phyloP scores from a whole-genome alignment of 2,888 invertebrate species.

The Dexiosoma caninum region DNA sequence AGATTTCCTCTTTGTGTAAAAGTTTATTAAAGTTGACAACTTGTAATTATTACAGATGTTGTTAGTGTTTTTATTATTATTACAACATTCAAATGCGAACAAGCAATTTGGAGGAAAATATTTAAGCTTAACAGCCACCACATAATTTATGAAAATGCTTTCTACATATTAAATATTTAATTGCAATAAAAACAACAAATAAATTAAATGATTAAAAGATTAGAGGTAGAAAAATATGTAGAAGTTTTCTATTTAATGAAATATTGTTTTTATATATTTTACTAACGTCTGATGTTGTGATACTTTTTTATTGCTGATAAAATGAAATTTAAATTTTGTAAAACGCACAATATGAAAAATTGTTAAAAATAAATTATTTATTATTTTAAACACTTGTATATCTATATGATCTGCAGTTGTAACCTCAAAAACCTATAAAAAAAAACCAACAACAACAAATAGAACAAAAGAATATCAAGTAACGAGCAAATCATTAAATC shows the following conservation, averaged over 20 bases:
- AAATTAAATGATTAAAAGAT: neutral
- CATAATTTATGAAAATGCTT: neutral
- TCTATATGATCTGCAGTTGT: slow-evolving; percentile 13
- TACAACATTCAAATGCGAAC: neutral
- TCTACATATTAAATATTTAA: neutral
- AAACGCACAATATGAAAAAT: neutral
- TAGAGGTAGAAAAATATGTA: neutral
- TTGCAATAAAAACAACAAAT: neutral
- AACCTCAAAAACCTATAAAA: slow-evolving; percentile 16
- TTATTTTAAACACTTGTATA: slow-evolving; percentile 9
- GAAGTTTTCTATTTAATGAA: neutral
- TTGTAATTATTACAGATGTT: slow-evolving; percentile 17
- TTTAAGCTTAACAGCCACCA: too few relatives aligned
- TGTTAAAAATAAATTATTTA: slow-evolving; percentile 17
- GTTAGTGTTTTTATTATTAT: neutral
- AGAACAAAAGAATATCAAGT: slow-evolving; percentile 15
- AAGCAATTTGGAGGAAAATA: too few relatives aligned
- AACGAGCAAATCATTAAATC: slow-evolving; percentile 13
- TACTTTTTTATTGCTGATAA: neutral
- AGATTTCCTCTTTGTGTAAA: slow-evolving; percentile 26
- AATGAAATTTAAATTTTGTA: neutral
- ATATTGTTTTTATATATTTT: neutral
- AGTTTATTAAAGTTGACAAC: slow-evolving; percentile 32
- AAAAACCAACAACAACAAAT: neutral
- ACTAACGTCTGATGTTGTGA: neutral